Evolutionary conservation across 2,797 vertebrate genomes (phyloP), one percentile per base, ranked within the genome.

Genomic region (Schizopygopsis malacanthus): DNA sequence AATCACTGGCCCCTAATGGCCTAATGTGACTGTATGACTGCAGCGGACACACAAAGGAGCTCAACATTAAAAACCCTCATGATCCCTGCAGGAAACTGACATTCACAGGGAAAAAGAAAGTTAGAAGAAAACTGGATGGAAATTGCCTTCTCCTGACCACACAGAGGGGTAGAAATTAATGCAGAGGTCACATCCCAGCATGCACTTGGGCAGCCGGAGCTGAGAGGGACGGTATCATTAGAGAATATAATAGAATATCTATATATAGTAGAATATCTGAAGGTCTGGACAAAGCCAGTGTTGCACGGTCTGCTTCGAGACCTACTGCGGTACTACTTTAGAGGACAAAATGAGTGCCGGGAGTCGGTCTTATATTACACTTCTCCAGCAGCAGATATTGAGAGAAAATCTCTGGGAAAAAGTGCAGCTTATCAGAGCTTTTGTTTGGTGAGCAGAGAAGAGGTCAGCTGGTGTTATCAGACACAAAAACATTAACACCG

Each of bases 141-240:
- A 75, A 47, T 61, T 43, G 18, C 52, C 67, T 82, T 72, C 80
- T 82, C 80, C n/a, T 25, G 67, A 56, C 28, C 54, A 6, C 54
- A 45, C 41, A 33, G 13, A 65, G 63, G 28, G 25, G 63, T 15
- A 54, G n/a, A 59, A n/a, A 41, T 79, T 22, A 41, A 81, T 39
- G 79, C 15, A 33, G 70, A 61, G 78, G 81, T 75, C 72, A 84
- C 33, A 25, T 75, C 82, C 72, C 73, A 84, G 82, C 61, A 77
- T 84, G 73, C 82, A 77, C 15, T 13, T 50, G 82, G 16, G 71
- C 18, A 15, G n/a, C 39, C 15, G 41, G n/a, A 73, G 47, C 33
- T 45, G n/a, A 61, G 70, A 45, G 54, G 50, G 16, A 73, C 20
- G n/a, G 28, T n/a, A 45, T 75, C 43, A 63, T 47, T 69, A 81